Evolutionary conservation across 2,797 vertebrate genomes (phyloP), one percentile per base, ranked within the genome.

Genomic region (Atherinosoma microstoma): DNA sequence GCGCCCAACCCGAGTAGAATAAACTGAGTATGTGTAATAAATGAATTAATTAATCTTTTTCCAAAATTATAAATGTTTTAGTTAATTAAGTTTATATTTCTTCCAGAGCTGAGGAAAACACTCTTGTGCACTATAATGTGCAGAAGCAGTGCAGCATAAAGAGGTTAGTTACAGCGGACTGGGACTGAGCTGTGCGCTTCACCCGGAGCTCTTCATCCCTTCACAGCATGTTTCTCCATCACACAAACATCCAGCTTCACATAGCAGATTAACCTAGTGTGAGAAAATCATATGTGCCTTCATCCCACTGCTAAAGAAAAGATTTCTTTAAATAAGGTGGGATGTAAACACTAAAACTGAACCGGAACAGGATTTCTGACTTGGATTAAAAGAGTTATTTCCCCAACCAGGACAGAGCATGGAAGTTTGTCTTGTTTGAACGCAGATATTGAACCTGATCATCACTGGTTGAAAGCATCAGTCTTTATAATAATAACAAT

Each of bases 111-210:
- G 20, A 47, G 20, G 7, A 3, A 3, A 3, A 47, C 20, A 47
- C 18, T 84, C 90, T 85, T 86, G 86, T 92, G 91, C 90, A 91
- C 90, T 92, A 89, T 86, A 87, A 90, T 91, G 90, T 88, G 91
- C 89, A 84, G 71, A 47, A 93, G 89, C 91, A 90, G 64, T 86
- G 79, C 90, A 87, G 87, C 89, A 78, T 62, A 42, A 64, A 85
- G 89, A 87, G 92, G 92, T 92, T 91, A 87, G 90, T 58, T 94
- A 93, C 91, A 93, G 90, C 91, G 90, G 69, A 53, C 16, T 12
- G 59, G 32, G 69, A 40, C 68, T 56, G 24, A 47, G 75, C 70
- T 70, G 5, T 35, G n/a, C 35, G 7, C 12, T 18, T 57, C 62
- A 66, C 45, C 76, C 59, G 56, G 74, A 68, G 51, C 65, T 73